Evolutionary conservation across 2,113 vertebrate genomes (phyloP), one percentile per base, ranked within the genome.

Genomic region (Petroica traversi): DNA sequence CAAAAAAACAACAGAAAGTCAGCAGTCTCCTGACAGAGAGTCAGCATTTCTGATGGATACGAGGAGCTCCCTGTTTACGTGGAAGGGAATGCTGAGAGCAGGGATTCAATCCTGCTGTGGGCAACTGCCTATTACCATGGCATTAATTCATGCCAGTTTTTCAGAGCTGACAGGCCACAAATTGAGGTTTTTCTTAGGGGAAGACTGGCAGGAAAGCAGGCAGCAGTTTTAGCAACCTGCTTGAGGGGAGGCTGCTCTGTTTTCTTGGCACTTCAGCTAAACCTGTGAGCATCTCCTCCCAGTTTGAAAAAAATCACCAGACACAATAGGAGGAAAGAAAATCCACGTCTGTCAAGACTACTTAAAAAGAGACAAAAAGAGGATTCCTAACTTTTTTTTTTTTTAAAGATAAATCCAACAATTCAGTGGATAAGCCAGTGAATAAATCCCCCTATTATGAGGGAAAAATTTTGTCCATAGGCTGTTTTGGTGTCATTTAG

Each of bases 71-170:
- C 63, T 84, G 85, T 90, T 97, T 86, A 90, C 25, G 55, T 2
- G 63, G n/a, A 46, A 84, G 71, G 46, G 33, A 89, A 67, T 6
- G 63, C 59, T 26, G 67, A 86, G 84, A 88, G 63, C 75, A 62
- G 67, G 31, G 74, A 92, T 45, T 23, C 49, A 67, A 6, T 67
- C 74, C 75, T 93, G 75, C 72, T 79, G 55, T 77, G 63, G 59
- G 55, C 69, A 90, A 88, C 24, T 55, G 75, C 75, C n/a, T 76
- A 69, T 94, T 90, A 83, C 71, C 51, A 88, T 93, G 92, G n/a
- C 41, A 94, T 94, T 94, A 85, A 90, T 92, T 67, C 63, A 88
- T 90, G 93, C 59, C 86, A 71, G 67, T 92, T 93, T 93, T 38
- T 40, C 52, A 45, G 93, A 88, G 79, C 34, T 86, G 93, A 93